Evolutionary conservation across 2,888 invertebrate species (phyloP).

Genomic region (Tupiocoris notatus): DNA sequence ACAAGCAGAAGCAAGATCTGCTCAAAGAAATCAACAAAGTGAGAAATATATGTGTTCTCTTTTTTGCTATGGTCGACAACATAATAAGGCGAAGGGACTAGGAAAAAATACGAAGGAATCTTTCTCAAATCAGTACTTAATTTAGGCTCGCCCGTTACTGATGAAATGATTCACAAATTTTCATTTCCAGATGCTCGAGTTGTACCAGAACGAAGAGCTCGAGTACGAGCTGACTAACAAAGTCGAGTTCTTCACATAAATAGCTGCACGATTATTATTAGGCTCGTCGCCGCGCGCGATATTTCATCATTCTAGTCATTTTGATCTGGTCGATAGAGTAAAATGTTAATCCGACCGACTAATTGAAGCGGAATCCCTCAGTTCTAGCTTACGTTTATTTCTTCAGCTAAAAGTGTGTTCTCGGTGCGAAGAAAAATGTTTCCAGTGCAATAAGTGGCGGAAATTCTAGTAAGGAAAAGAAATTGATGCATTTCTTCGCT

Average conservation of each 20-base stretch:
- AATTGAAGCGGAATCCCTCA: too few species aligned
- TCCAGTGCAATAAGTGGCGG: conserved; percentile 14
- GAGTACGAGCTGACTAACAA: conserved; percentile 86
- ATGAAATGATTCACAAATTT: too few species aligned
- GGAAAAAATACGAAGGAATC: too few species aligned
- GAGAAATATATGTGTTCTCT: too few species aligned
- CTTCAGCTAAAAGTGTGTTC: too few species aligned
- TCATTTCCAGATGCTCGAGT: conserved; percentile 77
- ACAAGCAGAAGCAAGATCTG: conserved; percentile 87
- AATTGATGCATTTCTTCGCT: neutral
- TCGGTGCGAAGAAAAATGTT: neutral
- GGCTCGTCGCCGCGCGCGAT: conserved; percentile 4
- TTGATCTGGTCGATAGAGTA: conserved; percentile 47
- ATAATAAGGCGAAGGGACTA: too few species aligned
- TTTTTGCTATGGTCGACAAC: too few species aligned
- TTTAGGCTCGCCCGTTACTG: too few species aligned
- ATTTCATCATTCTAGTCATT: conserved; percentile 46
- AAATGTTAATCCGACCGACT: conserved; percentile 19
- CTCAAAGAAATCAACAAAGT: conserved; percentile 84
- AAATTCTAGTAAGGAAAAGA: neutral
- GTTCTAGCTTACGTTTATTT: too few species aligned
- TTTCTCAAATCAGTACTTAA: too few species aligned
- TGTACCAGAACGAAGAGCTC: conserved; percentile 90
- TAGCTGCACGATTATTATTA: neutral
- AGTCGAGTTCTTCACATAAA: conserved; percentile 85